phyloP scores from a whole-genome alignment of 2,797 vertebrate genomes.

The Xenopus petersii region DNA sequence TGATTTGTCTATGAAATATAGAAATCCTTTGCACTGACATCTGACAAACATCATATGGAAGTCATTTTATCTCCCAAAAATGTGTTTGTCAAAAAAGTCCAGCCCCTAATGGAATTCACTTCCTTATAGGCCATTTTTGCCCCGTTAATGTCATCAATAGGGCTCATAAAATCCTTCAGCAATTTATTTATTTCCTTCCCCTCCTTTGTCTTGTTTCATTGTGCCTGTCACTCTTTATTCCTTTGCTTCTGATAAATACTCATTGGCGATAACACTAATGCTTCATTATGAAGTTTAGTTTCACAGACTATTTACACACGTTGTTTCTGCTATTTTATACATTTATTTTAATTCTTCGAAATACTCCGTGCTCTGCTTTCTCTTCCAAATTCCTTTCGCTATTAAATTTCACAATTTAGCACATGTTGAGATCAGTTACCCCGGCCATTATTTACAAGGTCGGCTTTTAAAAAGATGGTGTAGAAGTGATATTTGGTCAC shows the following conservation, averaged over 20 bases:
- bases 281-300: too few species aligned
- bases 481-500: too few species aligned
- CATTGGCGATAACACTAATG: slow-evolving; percentile 26
- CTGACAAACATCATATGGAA: slow-evolving; percentile 86
- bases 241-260: slow-evolving; percentile 8
- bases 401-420: too few species aligned
- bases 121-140: slow-evolving; percentile 58
- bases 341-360: too few species aligned
- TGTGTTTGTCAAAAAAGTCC: slow-evolving; percentile 80
- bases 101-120: slow-evolving; percentile 74
- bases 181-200: slow-evolving; percentile 42
- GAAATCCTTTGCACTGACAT: slow-evolving; percentile 78
- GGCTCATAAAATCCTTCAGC: slow-evolving; percentile 55
- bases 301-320: too few species aligned
- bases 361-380: too few species aligned
- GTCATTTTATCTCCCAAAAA: slow-evolving; percentile 83
- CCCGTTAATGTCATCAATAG: slow-evolving; percentile 67
- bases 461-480: too few species aligned
- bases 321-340: too few species aligned
- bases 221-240: slow-evolving; percentile 52
- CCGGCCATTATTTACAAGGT: too few species aligned
- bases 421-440: too few species aligned
- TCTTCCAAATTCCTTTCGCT: too few species aligned
- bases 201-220: slow-evolving; percentile 39
- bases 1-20: slow-evolving; percentile 85